Evolutionary conservation across 2,888 invertebrate species (phyloP), one percentile per base, ranked within the genome.

Genomic region (Pyrocoelia pectoralis): DNA sequence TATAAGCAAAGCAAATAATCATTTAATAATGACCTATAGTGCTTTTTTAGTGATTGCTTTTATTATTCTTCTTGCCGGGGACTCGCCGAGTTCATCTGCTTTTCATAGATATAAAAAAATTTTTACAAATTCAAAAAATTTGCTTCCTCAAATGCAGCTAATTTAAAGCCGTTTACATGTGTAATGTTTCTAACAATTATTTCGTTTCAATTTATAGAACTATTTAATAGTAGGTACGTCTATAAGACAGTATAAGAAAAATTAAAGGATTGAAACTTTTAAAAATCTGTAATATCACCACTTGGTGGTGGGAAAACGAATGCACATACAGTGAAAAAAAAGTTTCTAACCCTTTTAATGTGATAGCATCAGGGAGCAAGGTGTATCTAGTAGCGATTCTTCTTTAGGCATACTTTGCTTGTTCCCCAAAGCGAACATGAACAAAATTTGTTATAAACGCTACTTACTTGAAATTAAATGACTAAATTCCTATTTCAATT

Each of bases 1-100:
- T 51, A 51, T 46, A 52, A 52, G 52, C 46, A 29, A 58, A 52
- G 9, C 43, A 59, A 59, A n/a, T n/a, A n/a, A n/a, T n/a, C n/a
- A n/a, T n/a, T 14, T 12, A 29, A 12, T 29, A 48, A n/a, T 12
- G 43, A 52, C 4, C 15, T 28, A 12, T 49, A 18, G 17, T 50
- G 24, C 24, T 24, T 24, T 24, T n/a, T 24, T 24, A 6, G 3
- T 24, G 24, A 24, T 24, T 24, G 24, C 24, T 17, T 33, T 18
- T 19, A 13, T 51, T 12, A 43, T 51, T 53, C 33, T 58, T 59
- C 59, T 59, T 59, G 59, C 59, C 59, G 48, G 53, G 13, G 24
- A 33, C 8, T 2, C n/a, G 59, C 53, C 17, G 9, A 12, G 18
- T 50, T 48, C 4, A 14, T 17, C 14, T 49, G 13, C 41, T 15